These are phyloP conservation scores for Zele albiditarsus DNA, from an alignment of 2,888 invertebrate genomes.

Conservation along the genomic window DNA sequence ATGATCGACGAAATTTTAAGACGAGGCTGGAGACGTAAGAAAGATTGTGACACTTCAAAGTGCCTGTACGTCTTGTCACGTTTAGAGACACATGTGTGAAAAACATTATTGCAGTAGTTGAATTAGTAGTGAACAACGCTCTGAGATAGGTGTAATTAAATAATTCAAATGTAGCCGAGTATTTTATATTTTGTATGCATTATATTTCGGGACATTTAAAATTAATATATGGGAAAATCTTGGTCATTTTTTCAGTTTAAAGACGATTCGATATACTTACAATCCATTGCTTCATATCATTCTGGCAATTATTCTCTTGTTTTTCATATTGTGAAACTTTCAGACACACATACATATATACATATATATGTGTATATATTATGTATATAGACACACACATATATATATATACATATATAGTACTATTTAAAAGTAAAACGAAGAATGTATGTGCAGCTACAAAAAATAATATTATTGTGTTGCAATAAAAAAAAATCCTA, in stretches of 20 bases:
- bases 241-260: slow-evolving; percentile 58
- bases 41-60: slow-evolving; percentile 70
- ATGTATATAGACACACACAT: not conserved
- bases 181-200: slow-evolving; percentile 62
- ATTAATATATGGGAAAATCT: slow-evolving; percentile 56
- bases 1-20: slow-evolving; percentile 66
- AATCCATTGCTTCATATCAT: slow-evolving; percentile 48
- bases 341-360: not conserved
- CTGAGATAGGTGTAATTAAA: slow-evolving; percentile 56
- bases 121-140: slow-evolving; percentile 58
- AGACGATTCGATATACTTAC: slow-evolving; percentile 46
- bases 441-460: not conserved
- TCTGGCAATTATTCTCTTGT: slow-evolving; percentile 43
- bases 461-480: not conserved
- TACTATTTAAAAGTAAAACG: slow-evolving; percentile 44
- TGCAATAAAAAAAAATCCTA: not conserved
- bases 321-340: slow-evolving; percentile 43
- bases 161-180: slow-evolving; percentile 56
- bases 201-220: slow-evolving; percentile 56
- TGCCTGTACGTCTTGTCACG: slow-evolving; percentile 70
- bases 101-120: slow-evolving; percentile 62
- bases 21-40: slow-evolving; percentile 66
- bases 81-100: slow-evolving; percentile 63
- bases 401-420: slow-evolving; percentile 47
- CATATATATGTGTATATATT: not conserved